These are phyloP conservation scores for Polypedilum vanderplanki DNA, from an alignment of 1,140 invertebrate species.

Conservation along the genomic window DNA sequence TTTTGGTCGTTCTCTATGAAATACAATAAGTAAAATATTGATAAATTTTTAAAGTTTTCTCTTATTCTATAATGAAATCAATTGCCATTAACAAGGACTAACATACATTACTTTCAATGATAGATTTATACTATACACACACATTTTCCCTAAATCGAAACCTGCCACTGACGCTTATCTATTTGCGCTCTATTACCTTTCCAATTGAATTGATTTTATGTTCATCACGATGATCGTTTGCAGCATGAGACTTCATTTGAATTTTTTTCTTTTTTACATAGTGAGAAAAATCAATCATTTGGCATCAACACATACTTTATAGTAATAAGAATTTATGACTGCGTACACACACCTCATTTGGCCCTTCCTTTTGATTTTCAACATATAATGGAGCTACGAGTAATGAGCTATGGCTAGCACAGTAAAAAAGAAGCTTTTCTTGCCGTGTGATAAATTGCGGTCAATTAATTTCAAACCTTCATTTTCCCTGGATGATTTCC, in stretches of 20 bases:
- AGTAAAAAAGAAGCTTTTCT: background rate
- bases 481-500: background rate
- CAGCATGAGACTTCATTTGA: no score
- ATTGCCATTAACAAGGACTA: no score
- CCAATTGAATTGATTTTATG: background rate
- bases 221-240: background rate
- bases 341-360: background rate
- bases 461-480: conserved; percentile 1
- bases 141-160: background rate
- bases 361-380: background rate
- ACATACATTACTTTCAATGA: no score
- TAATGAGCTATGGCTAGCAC: background rate
- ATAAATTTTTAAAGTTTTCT: no score
- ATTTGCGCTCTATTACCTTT: conserved; percentile 28
- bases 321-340: conserved; percentile 6
- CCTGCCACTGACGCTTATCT: conserved; percentile 18
- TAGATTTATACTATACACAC: no score
- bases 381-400: background rate
- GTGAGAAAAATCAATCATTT: no score
- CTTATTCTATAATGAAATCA: no score
- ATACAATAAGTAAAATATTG: background rate
- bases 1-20: background rate
- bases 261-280: no score
- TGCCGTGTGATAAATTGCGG: conserved; percentile 4
- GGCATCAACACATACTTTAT: no score